Percentiles rank a stretch among this genome's conserved stretches.
These are phyloP conservation scores for Eupithecia centaureata DNA, from an alignment of 2,888 invertebrate genomes.

Conservation along the genomic window DNA sequence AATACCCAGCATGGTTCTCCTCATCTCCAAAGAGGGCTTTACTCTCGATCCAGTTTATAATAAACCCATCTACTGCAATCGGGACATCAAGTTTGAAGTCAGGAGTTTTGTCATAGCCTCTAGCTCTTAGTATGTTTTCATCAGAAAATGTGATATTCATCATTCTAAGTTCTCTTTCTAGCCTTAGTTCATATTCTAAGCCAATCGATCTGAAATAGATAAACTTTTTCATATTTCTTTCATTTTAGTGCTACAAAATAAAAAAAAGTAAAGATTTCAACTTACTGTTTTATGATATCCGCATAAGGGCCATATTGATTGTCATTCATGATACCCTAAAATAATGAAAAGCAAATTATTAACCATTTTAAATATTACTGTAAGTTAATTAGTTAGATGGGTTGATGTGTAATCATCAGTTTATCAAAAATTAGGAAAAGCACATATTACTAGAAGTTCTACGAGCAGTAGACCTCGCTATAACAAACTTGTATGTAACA, in stretches of 20 bases:
- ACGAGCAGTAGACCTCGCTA: no score
- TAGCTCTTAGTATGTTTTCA: conserved; percentile 90
- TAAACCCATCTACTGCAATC: conserved; percentile 91
- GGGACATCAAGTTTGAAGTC: conserved; percentile 96
- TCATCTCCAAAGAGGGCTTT: conserved; percentile 97
- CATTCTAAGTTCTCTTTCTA: conserved; percentile 85
- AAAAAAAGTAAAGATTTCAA: neutral
- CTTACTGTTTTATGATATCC: conserved; percentile 91
- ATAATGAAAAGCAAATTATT: neutral
- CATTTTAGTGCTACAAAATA: neutral
- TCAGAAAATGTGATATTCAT: conserved; percentile 83
- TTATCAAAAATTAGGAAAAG: no score
- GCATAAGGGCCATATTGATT: conserved; percentile 92
- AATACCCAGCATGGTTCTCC: conserved; percentile 90
- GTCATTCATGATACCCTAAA: conserved; percentile 90
- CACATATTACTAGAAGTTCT: no score
- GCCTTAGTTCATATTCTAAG: conserved; percentile 92
- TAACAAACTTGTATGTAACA: no score
- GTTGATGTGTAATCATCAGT: no score
- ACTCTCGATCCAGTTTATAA: conserved; percentile 98
- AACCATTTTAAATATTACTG: no score
- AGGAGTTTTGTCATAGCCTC: conserved; percentile 97
- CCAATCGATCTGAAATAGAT: conserved; percentile 87
- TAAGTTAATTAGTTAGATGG: no score
- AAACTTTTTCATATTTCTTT: conserved; percentile 1